phyloP scores from a whole-genome alignment of 1,140 invertebrate species.

The Cydia fagiglandana region DNA sequence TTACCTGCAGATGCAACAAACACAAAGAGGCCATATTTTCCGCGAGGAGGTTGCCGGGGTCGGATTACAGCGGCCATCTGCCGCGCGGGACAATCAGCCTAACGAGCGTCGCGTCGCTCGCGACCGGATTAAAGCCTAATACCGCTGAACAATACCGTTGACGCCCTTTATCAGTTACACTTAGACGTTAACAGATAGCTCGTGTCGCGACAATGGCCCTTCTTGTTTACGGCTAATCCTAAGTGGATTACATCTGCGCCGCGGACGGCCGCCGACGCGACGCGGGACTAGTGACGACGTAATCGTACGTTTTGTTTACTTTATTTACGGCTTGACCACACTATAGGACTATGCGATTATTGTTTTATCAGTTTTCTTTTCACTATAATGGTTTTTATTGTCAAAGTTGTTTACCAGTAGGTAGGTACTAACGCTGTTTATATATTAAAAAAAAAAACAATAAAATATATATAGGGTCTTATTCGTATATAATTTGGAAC shows the following conservation, averaged over 20 bases:
- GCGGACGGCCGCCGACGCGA: conserved; percentile 43
- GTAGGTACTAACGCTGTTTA: too few relatives aligned
- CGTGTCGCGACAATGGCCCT: conserved; percentile 68
- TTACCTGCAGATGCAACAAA: conserved; percentile 78
- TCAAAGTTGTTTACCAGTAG: too few relatives aligned
- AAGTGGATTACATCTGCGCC: conserved; percentile 69
- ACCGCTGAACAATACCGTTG: conserved; percentile 69
- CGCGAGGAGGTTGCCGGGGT: conserved; percentile 57
- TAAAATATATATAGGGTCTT: too few relatives aligned
- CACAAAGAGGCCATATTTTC: conserved; percentile 75
- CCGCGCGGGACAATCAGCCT: conserved; percentile 73
- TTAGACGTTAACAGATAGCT: conserved; percentile 73
- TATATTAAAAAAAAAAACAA: too few relatives aligned
- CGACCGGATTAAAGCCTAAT: conserved; percentile 75
- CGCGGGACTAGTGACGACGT: conserved; percentile 35
- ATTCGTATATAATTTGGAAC: too few relatives aligned
- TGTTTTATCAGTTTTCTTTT: not conserved
- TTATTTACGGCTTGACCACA: conserved; percentile 1
- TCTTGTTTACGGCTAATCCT: conserved; percentile 75
- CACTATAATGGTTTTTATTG: too few relatives aligned
- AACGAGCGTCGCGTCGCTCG: conserved; percentile 71
- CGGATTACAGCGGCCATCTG: conserved; percentile 75
- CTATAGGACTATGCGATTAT: not conserved
- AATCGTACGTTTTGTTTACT: conserved; percentile 21
- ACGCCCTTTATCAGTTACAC: conserved; percentile 72